Evolutionary conservation across 2,888 invertebrate genomes (phyloP), one percentile per base, ranked within the genome.

Genomic region (Odontocolon sp.): DNA sequence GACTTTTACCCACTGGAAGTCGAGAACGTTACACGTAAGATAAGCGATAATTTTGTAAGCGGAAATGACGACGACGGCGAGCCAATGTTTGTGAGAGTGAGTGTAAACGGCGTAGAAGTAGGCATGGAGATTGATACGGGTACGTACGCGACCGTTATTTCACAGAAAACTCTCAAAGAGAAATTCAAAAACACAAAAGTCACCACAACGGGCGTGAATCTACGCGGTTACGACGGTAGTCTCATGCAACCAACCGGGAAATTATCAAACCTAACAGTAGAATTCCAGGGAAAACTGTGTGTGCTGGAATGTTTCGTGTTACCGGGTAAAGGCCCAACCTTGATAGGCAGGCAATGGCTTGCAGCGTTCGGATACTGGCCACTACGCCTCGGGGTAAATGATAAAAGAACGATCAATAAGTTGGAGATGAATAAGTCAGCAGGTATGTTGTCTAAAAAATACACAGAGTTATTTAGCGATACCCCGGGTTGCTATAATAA

Each of bases 111-210:
- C 3, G 63, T 26, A 14, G 42, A 47, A 3, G 28, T 77, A 38
- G 21, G 18, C n/a, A 72, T 73, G 64, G 73, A 80, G 56, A 61
- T 80, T 14, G 81, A 80, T 50, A 71, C 68, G 4, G 81, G 80
- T 5, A 70, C 81, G 11, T 77, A 56, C 52, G 63, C 52, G 21
- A 74, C 70, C 1, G 71, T 76, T 14, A 68, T 73, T 9, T 77
- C 76, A 3, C 70, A 78, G 40, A 26, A 38, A 26, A 38, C 42
- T 5, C 33, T 40, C 1, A 59, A 70, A 6, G 47, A 70, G 33
- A 56, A 59, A 31, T 67, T 73, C 11, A 33, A 14, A 16, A 31
- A 40, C 38, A 18, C 16, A n/a, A 70, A 50, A 47, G 16, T 80
- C n/a, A 45, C 16, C 4, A 33, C 40, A 26, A 66, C 70, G 9